Base-by-base conservation (phyloP, 2,797 vertebrate species). In the Acridotheres tristis region DNA sequence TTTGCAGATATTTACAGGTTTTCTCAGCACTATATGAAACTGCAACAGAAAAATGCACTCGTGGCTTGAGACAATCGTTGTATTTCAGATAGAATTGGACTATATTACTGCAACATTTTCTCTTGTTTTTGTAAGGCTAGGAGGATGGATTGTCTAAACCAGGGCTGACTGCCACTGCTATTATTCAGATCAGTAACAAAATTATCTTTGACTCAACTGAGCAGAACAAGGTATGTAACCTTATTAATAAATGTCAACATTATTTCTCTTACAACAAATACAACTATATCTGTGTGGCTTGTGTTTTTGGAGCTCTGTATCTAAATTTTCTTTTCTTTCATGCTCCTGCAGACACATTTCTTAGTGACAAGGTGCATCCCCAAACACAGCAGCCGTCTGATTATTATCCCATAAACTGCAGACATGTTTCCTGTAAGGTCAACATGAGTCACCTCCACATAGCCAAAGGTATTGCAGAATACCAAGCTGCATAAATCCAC, bases 111-210 rank as follows among this genome's bases (percentile, higher is more conserved):
- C n/a, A 51, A 78, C 47, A 69, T 53, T 58, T 50, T 55, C 36
- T 48, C 55, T 20, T 18, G 47, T 21, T 94, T 86, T 62, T 61
- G 14, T 55, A 77, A 72, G 32, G 11, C 13, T 54, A 65, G 20
- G 16, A 67, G 47, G 61, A 88, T 38, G 22, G 50, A 86, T 88
- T 83, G 45, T 73, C 62, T 66, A 79, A 89, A 93, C 10, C 8
- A 23, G 13, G 32, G 32, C 51, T 78, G 55, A 84, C 66, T 86
- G 83, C 62, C 51, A 68, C 69, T 59, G 40, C 51, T 84, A 25
- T 86, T 88, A 91, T 30, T 94, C 73, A 84, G 67, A 91, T 79
- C 85, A 79, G 36, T 86, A 94, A 94, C 36, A 90, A 74, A 90
- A 94, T 91, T 86, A 91, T 36, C 76, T 94, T 66, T 66, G 69